phyloP scores from a whole-genome alignment of 2,113 vertebrate genomes.

The Dryoscopus gambensis region DNA sequence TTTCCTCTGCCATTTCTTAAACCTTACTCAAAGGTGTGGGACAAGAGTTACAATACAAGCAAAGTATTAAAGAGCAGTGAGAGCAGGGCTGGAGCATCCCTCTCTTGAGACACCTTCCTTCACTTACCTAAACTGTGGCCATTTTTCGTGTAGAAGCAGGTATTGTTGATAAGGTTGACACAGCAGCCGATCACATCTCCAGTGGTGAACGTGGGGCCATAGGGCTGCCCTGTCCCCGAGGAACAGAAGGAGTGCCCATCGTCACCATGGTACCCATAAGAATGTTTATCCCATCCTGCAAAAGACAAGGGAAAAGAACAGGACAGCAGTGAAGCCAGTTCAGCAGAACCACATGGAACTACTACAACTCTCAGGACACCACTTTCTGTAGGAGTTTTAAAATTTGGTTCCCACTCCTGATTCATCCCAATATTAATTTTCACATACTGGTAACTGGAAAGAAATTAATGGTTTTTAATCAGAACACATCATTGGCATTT shows the following conservation, averaged over 20 bases:
- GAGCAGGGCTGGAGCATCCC: background rate
- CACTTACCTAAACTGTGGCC: constrained; percentile 92
- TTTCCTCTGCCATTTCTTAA: background rate
- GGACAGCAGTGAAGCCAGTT: background rate
- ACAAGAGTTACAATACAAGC: background rate
- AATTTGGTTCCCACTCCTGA: background rate
- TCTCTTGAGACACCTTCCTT: background rate
- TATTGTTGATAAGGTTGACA: constrained; percentile 97
- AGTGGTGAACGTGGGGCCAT: constrained; percentile 96
- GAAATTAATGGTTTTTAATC: background rate
- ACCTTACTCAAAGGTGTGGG: background rate
- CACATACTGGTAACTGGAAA: background rate
- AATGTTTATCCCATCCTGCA: constrained; percentile 97
- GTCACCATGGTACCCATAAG: constrained; percentile 96
- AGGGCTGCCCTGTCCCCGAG: constrained; percentile 95
- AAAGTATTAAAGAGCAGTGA: background rate
- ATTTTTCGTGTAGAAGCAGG: constrained; percentile 83
- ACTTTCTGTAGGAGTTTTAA: background rate
- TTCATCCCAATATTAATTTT: background rate
- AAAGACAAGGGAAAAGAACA: background rate
- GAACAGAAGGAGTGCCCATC: constrained; percentile 98
- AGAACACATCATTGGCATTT: background rate
- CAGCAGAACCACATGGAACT: background rate
- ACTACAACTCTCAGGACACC: background rate
- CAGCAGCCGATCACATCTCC: constrained; percentile 98